Base-by-base conservation (phyloP, 2,888 invertebrate genomes). In the Andricus quercusramuli region DNA sequence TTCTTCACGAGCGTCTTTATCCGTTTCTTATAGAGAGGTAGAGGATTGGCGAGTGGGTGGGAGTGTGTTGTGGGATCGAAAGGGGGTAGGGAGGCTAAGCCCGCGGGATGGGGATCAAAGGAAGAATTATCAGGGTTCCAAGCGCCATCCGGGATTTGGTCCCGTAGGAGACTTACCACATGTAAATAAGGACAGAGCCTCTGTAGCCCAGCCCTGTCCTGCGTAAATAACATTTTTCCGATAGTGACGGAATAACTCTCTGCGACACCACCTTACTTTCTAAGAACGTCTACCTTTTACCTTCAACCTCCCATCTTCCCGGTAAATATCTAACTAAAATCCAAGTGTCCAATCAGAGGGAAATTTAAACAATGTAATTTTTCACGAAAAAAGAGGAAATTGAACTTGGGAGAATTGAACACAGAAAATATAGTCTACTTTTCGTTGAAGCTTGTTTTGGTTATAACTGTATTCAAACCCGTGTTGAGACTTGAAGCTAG, bases 151-250 rank as follows among this genome's bases (percentile, higher is more conserved):
- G 92, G 92, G 92, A 92, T 92, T 92, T 91, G 88, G 91, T 92
- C 92, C 91, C 92, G 92, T 86, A 91, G 92, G 92, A 92, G 92
- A 92, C 92, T 92, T 92, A 92, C 92, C 92, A 92, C 92, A 92
- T 92, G 92, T 92, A 92, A 92, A 92, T 92, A 92, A 92, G 92
- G 91, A 91, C 90, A 89, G 89, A 91, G 89, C 88, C 87, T 87
- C 88, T 85, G 88, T 88, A 88, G 88, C 88, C 86, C 80, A 85
- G 86, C 86, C 84, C 86, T 87, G 84, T 88, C 87, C 88, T 90
- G 87, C 91, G 92, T 92, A 92, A 92, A 92, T 92, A 92, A 92
- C 92, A 91, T 92, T 92, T 92, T 92, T 92, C 91, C 91, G 89
- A 91, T 92, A 91, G 88, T 81, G 59, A 64, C 81, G 81, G 78